Conservation (phyloP, 1,140 invertebrate genomes). For the Lordiphosa mommai region DNA sequence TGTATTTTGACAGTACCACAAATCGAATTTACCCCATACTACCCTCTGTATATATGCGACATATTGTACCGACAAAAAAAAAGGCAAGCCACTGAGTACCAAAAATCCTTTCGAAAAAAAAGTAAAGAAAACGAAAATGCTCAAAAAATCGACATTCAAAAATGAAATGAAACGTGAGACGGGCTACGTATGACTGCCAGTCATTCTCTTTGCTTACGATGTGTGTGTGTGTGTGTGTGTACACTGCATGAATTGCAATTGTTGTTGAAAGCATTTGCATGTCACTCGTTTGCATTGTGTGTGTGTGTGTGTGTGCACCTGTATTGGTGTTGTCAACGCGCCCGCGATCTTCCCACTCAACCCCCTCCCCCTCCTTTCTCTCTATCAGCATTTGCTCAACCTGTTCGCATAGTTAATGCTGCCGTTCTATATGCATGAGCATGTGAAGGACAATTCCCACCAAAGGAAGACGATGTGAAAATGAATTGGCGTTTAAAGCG, state of each 20-base stretch:
- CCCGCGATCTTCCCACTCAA: constrained; percentile 5
- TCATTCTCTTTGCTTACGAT: constrained; percentile 5
- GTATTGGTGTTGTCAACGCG: constrained; percentile 69
- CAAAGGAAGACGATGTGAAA: constrained; percentile 55
- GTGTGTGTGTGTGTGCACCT: too few species aligned
- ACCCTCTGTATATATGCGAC: too few species aligned
- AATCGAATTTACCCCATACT: background rate
- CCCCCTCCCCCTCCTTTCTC: background rate
- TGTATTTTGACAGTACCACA: too few species aligned
- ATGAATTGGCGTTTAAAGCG: constrained; percentile 64
- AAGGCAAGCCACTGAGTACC: background rate
- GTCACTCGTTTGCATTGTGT: constrained; percentile 71
- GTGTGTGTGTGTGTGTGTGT: constrained; percentile 12
- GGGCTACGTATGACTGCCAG: constrained; percentile 29
- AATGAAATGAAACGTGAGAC: constrained; percentile 66
- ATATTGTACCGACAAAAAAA: too few species aligned
- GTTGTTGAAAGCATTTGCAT: constrained; percentile 78
- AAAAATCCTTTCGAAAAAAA: background rate
- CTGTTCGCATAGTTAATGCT: constrained; percentile 50
- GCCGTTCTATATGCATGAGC: constrained; percentile 54
- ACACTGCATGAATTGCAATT: constrained; percentile 67
- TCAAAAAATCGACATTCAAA: constrained; percentile 65
- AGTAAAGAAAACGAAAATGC: constrained; percentile 33
- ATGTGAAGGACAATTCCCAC: constrained; percentile 11
- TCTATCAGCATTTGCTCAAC: background rate